Conservation (phyloP, 2,113 vertebrate species). For the Asarcornis scutulata region DNA sequence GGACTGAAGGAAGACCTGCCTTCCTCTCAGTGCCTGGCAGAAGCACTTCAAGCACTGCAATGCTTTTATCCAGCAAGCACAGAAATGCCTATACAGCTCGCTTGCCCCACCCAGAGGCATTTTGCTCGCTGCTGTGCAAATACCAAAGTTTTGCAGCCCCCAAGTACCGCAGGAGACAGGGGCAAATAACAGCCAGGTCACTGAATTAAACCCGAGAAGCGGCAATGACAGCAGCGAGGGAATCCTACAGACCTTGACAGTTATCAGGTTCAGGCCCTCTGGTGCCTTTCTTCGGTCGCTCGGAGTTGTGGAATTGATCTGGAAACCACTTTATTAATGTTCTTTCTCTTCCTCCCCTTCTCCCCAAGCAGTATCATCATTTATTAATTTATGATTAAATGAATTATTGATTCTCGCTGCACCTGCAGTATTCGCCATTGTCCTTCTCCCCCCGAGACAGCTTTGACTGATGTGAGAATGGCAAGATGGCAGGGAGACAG, state of each 20-base stretch:
- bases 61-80: not conserved
- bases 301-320: slow-evolving; percentile 53
- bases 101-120: slow-evolving; percentile 66
- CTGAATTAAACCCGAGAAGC: not conserved
- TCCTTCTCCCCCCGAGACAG: slow-evolving; percentile 37
- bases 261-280: slow-evolving; percentile 41
- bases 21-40: not conserved
- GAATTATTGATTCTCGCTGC: slow-evolving; percentile 67
- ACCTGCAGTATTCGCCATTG: slow-evolving; percentile 48
- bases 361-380: slow-evolving; percentile 54
- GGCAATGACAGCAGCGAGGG: not conserved
- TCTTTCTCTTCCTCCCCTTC: slow-evolving; percentile 53
- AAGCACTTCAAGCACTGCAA: not conserved
- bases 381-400: slow-evolving; percentile 75
- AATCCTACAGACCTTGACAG: slow-evolving; percentile 22
- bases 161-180: not conserved
- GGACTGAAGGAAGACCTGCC: not conserved
- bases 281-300: not conserved
- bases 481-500: not conserved
- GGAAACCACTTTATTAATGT: slow-evolving; percentile 61
- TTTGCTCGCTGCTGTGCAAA: not conserved
- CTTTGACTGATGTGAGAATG: slow-evolving; percentile 35
- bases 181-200: not conserved
- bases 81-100: not conserved
- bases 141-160: not conserved